These are phyloP conservation scores for Amaurobius ferox DNA, from an alignment of 2,888 invertebrate species.

Conservation along the genomic window DNA sequence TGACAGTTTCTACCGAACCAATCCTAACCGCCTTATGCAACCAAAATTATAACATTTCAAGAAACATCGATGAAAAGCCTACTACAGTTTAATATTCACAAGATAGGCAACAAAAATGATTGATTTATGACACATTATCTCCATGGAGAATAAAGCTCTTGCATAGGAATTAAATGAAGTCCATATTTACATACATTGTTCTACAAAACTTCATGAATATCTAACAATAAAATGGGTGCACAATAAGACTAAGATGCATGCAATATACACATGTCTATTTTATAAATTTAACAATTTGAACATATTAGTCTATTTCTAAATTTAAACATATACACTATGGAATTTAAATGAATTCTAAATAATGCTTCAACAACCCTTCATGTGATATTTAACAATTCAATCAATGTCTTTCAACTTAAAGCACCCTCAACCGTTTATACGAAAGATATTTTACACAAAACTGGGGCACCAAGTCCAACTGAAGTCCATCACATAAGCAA, in stretches of 20 bases:
- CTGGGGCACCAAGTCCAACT: too few species aligned
- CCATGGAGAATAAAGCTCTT: constrained; percentile 69
- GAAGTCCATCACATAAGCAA: background rate
- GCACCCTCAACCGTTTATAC: too few species aligned
- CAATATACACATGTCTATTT: background rate
- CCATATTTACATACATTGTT: background rate
- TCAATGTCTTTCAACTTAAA: too few species aligned
- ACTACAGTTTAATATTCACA: background rate
- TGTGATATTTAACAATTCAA: background rate
- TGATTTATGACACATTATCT: constrained; percentile 39
- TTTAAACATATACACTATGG: background rate
- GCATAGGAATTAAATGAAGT: constrained; percentile 52
- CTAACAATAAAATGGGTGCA: constrained; percentile 7
- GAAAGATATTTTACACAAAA: too few species aligned
- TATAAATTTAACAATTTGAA: background rate
- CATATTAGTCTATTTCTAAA: background rate
- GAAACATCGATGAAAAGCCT: background rate
- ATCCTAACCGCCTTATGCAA: background rate
- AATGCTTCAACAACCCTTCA: background rate
- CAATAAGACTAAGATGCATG: background rate
- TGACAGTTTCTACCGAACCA: background rate
- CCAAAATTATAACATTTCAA: background rate
- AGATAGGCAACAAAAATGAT: constrained; percentile 12
- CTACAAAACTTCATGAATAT: background rate
- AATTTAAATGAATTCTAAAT: background rate